Base-by-base conservation (phyloP, 2,797 vertebrate species). In the Pelodytes ibericus region DNA sequence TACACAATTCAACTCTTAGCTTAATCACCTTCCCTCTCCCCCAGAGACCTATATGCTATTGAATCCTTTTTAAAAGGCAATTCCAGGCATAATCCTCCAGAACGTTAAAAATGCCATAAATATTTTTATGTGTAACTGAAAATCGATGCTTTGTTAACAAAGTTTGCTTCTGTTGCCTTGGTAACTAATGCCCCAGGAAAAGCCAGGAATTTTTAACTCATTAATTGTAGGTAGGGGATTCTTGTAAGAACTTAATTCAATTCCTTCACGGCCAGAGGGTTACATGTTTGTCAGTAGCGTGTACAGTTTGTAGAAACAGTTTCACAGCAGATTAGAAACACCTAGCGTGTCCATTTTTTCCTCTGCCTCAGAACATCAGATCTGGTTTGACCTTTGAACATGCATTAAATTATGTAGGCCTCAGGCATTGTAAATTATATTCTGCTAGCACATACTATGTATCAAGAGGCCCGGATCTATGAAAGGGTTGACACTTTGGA, bases 131-230 rank as follows among this genome's bases (percentile, higher is more conserved):
- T 79, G 62, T 73, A 73, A 79, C 76, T 68, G 57, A 44, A 79
- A 79, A 73, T 79, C 76, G 56, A 79, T 79, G 71, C 57, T 73
- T 79, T 79, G 71, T 79, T 79, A 79, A 73, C 47, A 56, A 24
- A 13, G 60, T 63, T 60, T 61, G 64, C 58, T 69, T 11, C 27
- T 31, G 64, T 79, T 79, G 51, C 64, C 61, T 56, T 68, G 60
- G 70, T 16, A 68, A 73, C 71, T 41, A 13, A 69, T 27, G 57
- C 76, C 76, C 76, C 64, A 63, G 64, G 76, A 73, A 72, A 62
- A 63, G 24, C 30, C 62, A 63, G 29, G 26, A 2, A 73, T 73
- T 67, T 62, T 79, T 73, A 79, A 74, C 76, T 62, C 71, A 62
- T 79, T 72, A 73, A 31, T 31, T 73, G 26, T 79, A 36, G 25